Conservation (phyloP, 2,113 vertebrate genomes). For the Rhynchopsitta pachyrhyncha region DNA sequence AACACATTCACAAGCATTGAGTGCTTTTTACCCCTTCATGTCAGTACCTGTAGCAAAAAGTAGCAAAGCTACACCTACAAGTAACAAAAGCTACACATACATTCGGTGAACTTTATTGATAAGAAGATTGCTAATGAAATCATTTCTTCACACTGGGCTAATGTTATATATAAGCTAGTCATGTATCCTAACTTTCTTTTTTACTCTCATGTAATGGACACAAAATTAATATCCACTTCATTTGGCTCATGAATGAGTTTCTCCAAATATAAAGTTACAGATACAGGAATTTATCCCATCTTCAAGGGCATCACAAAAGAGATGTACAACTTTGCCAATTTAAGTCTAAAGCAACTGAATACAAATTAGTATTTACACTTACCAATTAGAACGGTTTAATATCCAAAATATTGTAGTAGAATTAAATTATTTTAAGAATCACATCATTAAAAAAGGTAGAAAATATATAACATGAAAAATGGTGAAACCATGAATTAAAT, state of each 20-base stretch:
- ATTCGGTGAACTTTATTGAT: background rate
- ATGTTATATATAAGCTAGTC: background rate
- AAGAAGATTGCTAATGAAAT: background rate
- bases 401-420: conserved; percentile 35
- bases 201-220: conserved; percentile 14
- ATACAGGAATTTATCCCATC: background rate
- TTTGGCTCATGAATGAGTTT: conserved; percentile 36
- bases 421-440: conserved; percentile 12
- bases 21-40: background rate
- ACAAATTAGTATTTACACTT: conserved; percentile 42
- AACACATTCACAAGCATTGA: background rate
- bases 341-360: conserved; percentile 21
- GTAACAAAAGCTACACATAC: background rate
- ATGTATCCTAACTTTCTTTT: background rate
- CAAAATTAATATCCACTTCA: conserved; percentile 39
- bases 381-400: conserved; percentile 7
- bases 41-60: background rate
- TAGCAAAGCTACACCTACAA: background rate
- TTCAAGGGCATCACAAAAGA: conserved; percentile 33
- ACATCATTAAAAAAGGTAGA: background rate
- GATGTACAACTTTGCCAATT: conserved; percentile 23
- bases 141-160: background rate
- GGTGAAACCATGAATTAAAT: background rate
- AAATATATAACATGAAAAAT: background rate
- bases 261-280: background rate